phyloP scores from a whole-genome alignment of 2,113 vertebrate genomes.

The Balaeniceps rex region DNA sequence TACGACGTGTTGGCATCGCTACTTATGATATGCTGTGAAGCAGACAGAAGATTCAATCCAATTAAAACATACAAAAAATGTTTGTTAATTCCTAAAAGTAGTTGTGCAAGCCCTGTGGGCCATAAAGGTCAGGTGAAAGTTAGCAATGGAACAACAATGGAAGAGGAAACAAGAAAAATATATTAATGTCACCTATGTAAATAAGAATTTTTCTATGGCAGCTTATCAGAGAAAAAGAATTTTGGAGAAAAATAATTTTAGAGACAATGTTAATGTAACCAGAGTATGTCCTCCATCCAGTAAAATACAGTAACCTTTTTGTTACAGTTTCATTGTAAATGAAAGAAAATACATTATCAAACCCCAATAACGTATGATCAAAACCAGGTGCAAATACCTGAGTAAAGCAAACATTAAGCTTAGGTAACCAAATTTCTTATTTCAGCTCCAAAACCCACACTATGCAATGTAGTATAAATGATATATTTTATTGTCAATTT shows the following conservation, averaged over 20 bases:
- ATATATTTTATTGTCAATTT: background rate
- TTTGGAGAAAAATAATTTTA: background rate
- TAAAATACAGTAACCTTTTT: background rate
- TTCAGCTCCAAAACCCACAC: background rate
- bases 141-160: background rate
- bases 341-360: background rate
- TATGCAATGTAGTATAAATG: background rate
- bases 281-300: background rate
- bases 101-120: background rate
- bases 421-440: background rate
- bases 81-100: background rate
- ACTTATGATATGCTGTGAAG: background rate
- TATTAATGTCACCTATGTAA: background rate
- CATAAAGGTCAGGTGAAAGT: background rate
- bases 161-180: background rate
- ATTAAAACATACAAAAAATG: background rate
- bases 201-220: background rate
- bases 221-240: background rate
- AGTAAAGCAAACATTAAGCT: background rate
- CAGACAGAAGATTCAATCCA: background rate
- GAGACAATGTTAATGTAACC: background rate
- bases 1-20: background rate
- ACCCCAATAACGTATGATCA: background rate
- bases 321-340: background rate
- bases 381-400: background rate